Base-by-base conservation (phyloP, 2,113 vertebrate species). In the Puntigrus tetrazona region DNA sequence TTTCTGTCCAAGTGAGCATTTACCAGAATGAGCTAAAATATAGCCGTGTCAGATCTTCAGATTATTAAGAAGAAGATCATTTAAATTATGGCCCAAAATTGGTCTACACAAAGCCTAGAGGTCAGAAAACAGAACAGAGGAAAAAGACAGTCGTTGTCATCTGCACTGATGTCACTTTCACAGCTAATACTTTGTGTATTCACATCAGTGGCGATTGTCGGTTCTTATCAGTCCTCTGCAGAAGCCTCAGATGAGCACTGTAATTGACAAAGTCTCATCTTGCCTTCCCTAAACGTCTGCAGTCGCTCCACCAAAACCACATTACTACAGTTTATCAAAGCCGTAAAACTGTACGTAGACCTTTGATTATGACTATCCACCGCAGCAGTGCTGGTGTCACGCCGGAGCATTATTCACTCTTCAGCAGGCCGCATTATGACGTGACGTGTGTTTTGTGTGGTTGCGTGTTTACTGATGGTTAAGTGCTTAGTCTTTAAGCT, bases 261-360 rank as follows among this genome's bases (percentile, higher is more conserved):
- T 80, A 43, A 61, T 75, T 27, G 31, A 29, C 59, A 36, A 50
- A 52, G 18, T 18, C 18, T 34, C 45, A 47, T 65, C 41, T 67
- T 3, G 36, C 13, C 34, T 63, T 45, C 11, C 43, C 78, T 36
- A 31, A 20, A 73, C 2, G 38, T 36, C 80, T 41, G 67, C 18
- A n/a, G n/a, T 43, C 81, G n/a, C n/a, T 38, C 67, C 69, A 61
- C n/a, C 74, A 36, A 77, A 84, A 67, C 59, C 72, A 63, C 57
- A 34, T 82, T 72, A 36, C 79, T 43, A 16, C 25, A 72, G 78
- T 61, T 81, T 13, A 80, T 65, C 85, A 36, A 43, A n/a, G 10
- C 7, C 11, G 20, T 76, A 59, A 84, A 29, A 57, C 41, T 61
- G 14, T 27, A 18, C 3, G 25, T 29, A 63, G 29, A 31, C 47